These are phyloP conservation scores for Tetropium fuscum DNA, from an alignment of 2,888 invertebrate species.

Conservation along the genomic window DNA sequence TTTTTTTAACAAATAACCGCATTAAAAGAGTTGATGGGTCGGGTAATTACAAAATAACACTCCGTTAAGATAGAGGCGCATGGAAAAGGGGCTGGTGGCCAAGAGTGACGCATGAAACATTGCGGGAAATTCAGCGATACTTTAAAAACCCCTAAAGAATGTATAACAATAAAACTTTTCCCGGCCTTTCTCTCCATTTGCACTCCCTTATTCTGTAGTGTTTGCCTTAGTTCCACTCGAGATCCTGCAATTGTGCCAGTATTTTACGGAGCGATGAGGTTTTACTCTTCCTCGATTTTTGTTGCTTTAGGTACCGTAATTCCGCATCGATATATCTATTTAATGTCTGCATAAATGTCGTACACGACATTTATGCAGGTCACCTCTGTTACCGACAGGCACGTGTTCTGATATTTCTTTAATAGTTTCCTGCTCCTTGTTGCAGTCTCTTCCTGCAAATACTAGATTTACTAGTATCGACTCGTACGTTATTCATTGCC, in stretches of 20 bases:
- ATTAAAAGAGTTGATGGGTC: constrained; percentile 18
- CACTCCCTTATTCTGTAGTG: constrained; percentile 39
- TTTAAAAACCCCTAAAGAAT: constrained; percentile 22
- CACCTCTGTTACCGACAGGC: background rate
- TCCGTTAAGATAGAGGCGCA: constrained; percentile 10
- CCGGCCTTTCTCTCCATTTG: constrained; percentile 32
- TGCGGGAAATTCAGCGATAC: constrained; percentile 13
- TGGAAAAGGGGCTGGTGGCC: constrained; percentile 4
- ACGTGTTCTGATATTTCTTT: constrained; percentile 11
- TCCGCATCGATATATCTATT: constrained; percentile 37
- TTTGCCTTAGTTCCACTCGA: constrained; percentile 39
- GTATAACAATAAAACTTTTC: constrained; percentile 38
- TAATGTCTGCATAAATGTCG: constrained; percentile 36
- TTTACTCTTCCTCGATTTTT: constrained; percentile 39
- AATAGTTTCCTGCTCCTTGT: constrained; percentile 21
- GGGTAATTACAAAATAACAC: constrained; percentile 20
- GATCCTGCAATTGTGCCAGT: constrained; percentile 35
- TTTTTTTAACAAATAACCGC: constrained; percentile 22
- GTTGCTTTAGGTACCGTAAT: constrained; percentile 35
- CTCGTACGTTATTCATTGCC: too few relatives aligned
- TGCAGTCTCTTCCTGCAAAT: too few relatives aligned
- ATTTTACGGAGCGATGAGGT: constrained; percentile 41
- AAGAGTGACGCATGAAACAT: constrained; percentile 20
- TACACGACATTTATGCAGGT: constrained; percentile 21
- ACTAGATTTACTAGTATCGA: too few relatives aligned